phyloP scores from a whole-genome alignment of 2,797 vertebrate species.

The Rousettus madagascariensis region DNA sequence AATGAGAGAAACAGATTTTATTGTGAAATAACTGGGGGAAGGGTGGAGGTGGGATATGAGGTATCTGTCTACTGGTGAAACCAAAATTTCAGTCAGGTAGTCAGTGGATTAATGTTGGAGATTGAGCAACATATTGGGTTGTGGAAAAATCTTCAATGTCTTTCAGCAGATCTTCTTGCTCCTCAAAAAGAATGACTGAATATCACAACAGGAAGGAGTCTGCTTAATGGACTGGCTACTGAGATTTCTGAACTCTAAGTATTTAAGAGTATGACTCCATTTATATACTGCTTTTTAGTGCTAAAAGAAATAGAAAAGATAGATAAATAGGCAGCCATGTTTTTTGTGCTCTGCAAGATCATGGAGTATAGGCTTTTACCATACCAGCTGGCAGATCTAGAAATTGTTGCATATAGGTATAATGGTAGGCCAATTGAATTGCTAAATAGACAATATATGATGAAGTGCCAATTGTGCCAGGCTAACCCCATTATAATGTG shows the following conservation, averaged over 20 bases:
- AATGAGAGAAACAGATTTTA: neutral
- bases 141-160: neutral
- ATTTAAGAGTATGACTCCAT: neutral
- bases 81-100: neutral
- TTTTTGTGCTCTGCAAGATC: neutral
- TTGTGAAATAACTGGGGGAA: no score
- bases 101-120: neutral
- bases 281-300: neutral
- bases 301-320: neutral
- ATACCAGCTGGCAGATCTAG: neutral
- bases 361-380: neutral
- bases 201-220: neutral
- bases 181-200: neutral
- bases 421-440: neutral
- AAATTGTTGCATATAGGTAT: neutral
- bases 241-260: neutral
- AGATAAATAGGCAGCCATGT: neutral
- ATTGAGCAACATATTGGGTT: neutral
- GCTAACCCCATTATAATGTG: neutral
- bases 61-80: neutral
- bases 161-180: neutral
- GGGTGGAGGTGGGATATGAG: no score
- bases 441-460: neutral
- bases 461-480: neutral
- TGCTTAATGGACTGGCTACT: neutral